Conservation (phyloP, 2,113 vertebrate genomes). For the Indri indri region DNA sequence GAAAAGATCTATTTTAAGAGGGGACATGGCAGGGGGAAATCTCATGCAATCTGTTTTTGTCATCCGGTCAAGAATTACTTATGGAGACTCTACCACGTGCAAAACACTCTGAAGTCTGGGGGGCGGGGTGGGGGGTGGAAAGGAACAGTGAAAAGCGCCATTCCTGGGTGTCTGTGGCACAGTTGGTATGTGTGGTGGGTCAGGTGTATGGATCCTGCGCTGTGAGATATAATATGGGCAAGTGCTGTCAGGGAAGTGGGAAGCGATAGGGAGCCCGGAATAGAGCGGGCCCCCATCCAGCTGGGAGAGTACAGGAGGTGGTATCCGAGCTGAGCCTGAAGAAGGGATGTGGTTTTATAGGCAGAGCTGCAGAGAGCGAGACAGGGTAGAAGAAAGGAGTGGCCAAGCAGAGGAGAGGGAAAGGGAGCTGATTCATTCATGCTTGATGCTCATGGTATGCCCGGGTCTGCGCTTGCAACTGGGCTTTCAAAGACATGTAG, state of each 20-base stretch:
- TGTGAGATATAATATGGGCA: not conserved
- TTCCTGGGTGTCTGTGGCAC: not conserved
- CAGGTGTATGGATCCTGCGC: not conserved
- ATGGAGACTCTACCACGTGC: not conserved
- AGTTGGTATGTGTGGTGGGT: not conserved
- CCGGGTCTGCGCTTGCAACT: not conserved
- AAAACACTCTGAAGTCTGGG: not conserved
- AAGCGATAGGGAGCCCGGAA: not conserved
- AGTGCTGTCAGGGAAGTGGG: not conserved
- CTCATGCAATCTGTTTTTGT: not conserved
- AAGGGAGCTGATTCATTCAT: not conserved
- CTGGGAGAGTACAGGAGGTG: not conserved
- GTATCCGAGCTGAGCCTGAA: not conserved
- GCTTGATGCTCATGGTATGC: not conserved
- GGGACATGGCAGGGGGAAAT: not conserved
- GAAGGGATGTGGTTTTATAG: not conserved
- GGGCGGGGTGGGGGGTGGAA: not conserved
- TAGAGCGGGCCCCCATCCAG: not conserved
- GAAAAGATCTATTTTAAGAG: not conserved
- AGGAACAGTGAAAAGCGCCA: not conserved
- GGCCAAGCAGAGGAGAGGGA: not conserved
- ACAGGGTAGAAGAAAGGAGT: not conserved
- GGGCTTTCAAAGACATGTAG: not conserved
- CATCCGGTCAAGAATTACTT: not conserved
- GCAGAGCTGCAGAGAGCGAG: not conserved